phyloP scores from a whole-genome alignment of 2,888 invertebrate genomes.

The Drosophila mulleri region DNA sequence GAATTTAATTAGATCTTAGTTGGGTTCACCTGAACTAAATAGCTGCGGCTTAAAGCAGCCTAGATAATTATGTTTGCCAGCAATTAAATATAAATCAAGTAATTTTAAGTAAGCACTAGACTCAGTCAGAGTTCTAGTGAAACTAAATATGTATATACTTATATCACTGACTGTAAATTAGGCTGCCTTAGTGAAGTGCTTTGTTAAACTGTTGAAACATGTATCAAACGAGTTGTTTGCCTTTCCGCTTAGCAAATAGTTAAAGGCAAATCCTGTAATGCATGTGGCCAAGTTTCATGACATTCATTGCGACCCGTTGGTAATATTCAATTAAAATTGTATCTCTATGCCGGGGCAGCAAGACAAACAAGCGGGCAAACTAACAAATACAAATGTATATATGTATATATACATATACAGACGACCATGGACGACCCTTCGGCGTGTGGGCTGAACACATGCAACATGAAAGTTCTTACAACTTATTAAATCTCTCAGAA shows the following conservation, averaged over 20 bases:
- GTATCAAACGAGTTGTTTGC: slow-evolving; percentile 17
- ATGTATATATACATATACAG: background rate
- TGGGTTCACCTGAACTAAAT: slow-evolving; percentile 28
- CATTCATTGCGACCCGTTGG: slow-evolving; percentile 39
- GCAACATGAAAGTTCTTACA: slow-evolving; percentile 41
- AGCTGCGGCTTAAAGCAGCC: slow-evolving; percentile 17
- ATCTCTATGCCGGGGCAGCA: slow-evolving; percentile 57
- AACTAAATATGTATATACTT: background rate
- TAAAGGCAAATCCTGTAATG: slow-evolving; percentile 19
- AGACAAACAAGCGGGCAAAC: slow-evolving; percentile 56
- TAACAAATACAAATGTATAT: background rate
- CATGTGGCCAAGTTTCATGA: slow-evolving; percentile 28
- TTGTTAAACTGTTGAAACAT: slow-evolving; percentile 5
- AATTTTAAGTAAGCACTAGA: background rate
- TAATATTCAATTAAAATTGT: slow-evolving; percentile 64
- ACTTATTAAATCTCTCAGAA: slow-evolving; percentile 67
- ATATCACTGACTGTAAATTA: background rate
- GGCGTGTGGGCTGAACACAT: slow-evolving; percentile 28
- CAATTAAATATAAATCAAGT: slow-evolving; percentile 9
- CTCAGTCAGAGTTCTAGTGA: background rate
- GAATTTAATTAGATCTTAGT: slow-evolving; percentile 57
- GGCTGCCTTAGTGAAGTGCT: background rate
- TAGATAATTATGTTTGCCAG: slow-evolving; percentile 10
- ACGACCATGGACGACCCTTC: slow-evolving; percentile 22
- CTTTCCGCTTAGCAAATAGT: slow-evolving; percentile 34